Evolutionary conservation across 2,888 invertebrate species (phyloP).

Genomic region (Elaeidobius kamerunicus): DNA sequence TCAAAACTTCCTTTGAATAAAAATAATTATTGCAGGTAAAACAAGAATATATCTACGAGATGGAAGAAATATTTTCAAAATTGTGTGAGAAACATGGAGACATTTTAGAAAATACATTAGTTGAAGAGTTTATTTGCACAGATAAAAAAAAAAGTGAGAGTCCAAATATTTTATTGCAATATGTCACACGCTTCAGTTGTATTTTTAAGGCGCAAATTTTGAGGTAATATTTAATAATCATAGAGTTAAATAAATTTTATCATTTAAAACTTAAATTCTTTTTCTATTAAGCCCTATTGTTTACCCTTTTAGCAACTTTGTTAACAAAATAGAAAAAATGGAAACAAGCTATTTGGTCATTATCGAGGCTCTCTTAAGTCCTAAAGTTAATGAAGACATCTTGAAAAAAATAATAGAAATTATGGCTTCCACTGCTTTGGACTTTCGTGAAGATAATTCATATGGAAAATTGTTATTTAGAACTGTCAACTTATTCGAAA

Average conservation of each 20-base stretch:
- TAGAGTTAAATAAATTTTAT: neutral
- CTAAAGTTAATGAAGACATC: slow-evolving; percentile 27
- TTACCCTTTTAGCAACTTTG: slow-evolving; percentile 31
- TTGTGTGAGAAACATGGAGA: slow-evolving; percentile 28
- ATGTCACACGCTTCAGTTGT: slow-evolving; percentile 21
- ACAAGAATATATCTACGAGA: slow-evolving; percentile 30
- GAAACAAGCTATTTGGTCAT: slow-evolving; percentile 31
- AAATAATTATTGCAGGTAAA: slow-evolving; percentile 27
- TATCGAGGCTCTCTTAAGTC: slow-evolving; percentile 32
- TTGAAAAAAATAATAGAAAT: slow-evolving; percentile 33
- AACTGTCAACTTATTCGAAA: slow-evolving; percentile 31
- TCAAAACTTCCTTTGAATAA: neutral
- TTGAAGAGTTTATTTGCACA: slow-evolving; percentile 13
- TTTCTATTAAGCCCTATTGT: too few relatives aligned
- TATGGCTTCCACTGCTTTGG: slow-evolving; percentile 31
- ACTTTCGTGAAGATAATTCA: slow-evolving; percentile 31
- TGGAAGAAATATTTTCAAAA: slow-evolving; percentile 25
- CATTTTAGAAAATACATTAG: slow-evolving; percentile 28
- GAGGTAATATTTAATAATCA: slow-evolving; percentile 21
- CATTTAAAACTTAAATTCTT: too few relatives aligned
- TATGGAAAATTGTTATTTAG: slow-evolving; percentile 37
- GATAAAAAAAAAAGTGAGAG: slow-evolving; percentile 9
- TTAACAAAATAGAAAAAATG: slow-evolving; percentile 27
- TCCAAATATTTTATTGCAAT: slow-evolving; percentile 30
- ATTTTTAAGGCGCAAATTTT: slow-evolving; percentile 32